These are phyloP conservation scores for Tachina grossa DNA, from an alignment of 2,888 invertebrate genomes.

Conservation along the genomic window DNA sequence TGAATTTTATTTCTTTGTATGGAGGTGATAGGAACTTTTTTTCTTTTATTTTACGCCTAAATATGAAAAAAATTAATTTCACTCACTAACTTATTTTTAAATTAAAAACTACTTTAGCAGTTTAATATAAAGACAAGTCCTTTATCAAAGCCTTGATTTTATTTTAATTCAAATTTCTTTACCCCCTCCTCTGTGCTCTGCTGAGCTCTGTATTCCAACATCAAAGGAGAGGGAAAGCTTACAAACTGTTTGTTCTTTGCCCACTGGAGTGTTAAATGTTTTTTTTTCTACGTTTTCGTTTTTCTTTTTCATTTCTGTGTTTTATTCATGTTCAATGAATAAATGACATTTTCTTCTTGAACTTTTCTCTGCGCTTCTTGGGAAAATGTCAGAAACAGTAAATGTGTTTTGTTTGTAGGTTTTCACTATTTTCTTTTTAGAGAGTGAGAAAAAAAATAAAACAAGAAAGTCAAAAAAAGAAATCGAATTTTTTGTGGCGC, in stretches of 20 bases:
- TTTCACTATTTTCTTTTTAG: slow-evolving; percentile 48
- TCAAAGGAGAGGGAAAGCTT: not conserved
- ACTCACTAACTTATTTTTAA: too few relatives aligned
- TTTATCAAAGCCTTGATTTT: not conserved
- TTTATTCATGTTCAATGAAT: slow-evolving; percentile 60
- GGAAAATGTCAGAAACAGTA: slow-evolving; percentile 66
- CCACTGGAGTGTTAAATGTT: slow-evolving; percentile 27
- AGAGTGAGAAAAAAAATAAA: slow-evolving; percentile 29
- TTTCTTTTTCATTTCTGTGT: slow-evolving; percentile 8
- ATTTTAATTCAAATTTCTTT: not conserved
- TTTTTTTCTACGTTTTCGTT: not conserved
- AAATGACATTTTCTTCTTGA: slow-evolving; percentile 49
- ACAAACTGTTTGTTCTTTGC: slow-evolving; percentile 26
- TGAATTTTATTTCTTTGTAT: too few relatives aligned
- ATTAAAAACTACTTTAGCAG: too few relatives aligned
- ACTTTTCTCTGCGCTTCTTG: slow-evolving; percentile 17
- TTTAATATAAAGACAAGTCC: not conserved
- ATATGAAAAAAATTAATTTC: too few relatives aligned
- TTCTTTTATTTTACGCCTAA: too few relatives aligned
- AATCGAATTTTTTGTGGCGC: slow-evolving; percentile 41
- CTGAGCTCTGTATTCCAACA: not conserved
- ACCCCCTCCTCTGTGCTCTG: not conserved
- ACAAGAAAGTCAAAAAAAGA: slow-evolving; percentile 39
- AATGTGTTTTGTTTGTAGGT: slow-evolving; percentile 53
- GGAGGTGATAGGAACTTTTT: too few relatives aligned